Percentiles rank a stretch among this genome's conserved stretches.
Conservation (phyloP, 2,113 vertebrate genomes). For the Pontoporia blainvillei region DNA sequence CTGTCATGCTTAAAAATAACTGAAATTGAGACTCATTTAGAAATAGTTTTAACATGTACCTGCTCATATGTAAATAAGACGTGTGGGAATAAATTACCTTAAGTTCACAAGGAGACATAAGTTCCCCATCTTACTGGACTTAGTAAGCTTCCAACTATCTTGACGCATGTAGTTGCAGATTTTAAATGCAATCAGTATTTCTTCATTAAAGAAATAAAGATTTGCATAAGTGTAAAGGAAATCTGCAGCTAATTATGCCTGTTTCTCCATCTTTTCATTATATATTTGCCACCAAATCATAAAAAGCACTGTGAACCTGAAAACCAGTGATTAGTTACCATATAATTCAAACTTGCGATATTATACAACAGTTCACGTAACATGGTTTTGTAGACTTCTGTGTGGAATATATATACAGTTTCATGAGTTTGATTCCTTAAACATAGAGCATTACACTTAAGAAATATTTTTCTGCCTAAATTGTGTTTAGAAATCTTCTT, state of each 20-base stretch:
- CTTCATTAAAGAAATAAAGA: not conserved
- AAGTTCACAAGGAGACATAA: not conserved
- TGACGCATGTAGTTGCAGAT: not conserved
- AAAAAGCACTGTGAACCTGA: not conserved
- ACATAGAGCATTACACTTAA: not conserved
- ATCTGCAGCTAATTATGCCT: not conserved
- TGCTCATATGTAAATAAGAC: not conserved
- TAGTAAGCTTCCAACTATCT: not conserved
- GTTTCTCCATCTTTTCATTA: not conserved
- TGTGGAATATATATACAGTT: not conserved
- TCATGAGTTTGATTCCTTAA: not conserved
- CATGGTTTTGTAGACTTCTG: not conserved
- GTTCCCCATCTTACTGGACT: not conserved
- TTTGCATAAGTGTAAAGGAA: not conserved
- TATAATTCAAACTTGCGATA: not conserved
- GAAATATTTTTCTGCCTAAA: not conserved
- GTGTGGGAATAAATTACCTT: not conserved
- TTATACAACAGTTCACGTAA: not conserved
- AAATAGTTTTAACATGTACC: not conserved
- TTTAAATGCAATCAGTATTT: not conserved
- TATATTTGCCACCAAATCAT: not conserved
- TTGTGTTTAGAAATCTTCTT: not conserved
- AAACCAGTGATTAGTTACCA: not conserved
- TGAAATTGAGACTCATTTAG: not conserved
- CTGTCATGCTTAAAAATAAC: not conserved